Evolutionary conservation across 1,140 invertebrate species (phyloP).

Genomic region (Melitaea cinxia): DNA sequence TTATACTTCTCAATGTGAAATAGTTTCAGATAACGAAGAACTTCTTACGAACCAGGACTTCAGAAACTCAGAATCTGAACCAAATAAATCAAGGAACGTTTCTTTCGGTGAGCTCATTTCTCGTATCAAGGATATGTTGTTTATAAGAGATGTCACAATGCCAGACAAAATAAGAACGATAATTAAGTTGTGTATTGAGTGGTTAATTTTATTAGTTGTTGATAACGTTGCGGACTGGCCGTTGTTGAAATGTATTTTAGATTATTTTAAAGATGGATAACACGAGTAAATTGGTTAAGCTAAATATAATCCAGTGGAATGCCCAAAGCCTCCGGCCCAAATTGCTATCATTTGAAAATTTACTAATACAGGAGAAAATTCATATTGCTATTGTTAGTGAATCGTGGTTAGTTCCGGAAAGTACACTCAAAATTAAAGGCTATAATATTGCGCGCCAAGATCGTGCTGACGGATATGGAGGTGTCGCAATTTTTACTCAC

Average conservation of each 20-base stretch:
- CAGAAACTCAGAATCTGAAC: background rate
- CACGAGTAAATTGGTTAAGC: background rate
- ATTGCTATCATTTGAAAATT: constrained; percentile 12
- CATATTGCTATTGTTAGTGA: constrained; percentile 22
- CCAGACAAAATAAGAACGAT: constrained; percentile 1
- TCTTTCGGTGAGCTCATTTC: background rate
- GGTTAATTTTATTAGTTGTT: background rate
- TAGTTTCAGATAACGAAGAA: background rate
- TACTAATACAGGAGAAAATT: constrained; percentile 24
- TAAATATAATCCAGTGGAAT: constrained; percentile 31
- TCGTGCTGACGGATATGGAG: too few species aligned
- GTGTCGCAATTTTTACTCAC: too few species aligned
- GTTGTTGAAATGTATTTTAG: background rate
- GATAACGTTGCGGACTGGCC: constrained; percentile 3
- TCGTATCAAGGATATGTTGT: constrained; percentile 6
- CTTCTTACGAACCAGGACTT: too few species aligned
- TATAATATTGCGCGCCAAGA: too few species aligned
- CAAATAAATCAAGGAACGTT: background rate
- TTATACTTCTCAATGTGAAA: background rate
- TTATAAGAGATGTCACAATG: background rate
- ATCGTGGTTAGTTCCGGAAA: constrained; percentile 18
- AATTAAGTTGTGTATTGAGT: background rate
- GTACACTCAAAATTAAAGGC: background rate
- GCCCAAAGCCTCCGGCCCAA: constrained; percentile 25
- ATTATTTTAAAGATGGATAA: constrained; percentile 5